These are phyloP conservation scores for Leptosomus discolor DNA, from an alignment of 2,113 vertebrate species.

Conservation along the genomic window DNA sequence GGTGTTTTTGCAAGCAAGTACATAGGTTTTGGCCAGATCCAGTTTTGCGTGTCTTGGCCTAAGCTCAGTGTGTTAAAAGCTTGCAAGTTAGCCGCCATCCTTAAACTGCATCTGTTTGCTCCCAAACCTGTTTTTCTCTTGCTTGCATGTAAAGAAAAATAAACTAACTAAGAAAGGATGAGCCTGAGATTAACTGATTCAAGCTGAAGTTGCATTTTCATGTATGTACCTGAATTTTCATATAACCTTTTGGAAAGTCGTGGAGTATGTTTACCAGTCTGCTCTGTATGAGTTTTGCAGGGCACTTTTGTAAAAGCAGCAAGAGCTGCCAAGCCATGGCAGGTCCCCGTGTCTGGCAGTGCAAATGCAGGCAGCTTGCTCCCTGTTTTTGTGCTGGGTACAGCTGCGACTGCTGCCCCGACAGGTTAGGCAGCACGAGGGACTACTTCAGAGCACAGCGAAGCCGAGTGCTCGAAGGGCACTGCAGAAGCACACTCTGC, in stretches of 20 bases:
- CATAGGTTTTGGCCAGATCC: neutral
- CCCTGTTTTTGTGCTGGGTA: neutral
- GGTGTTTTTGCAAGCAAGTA: accelerated
- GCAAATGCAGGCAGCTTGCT: neutral
- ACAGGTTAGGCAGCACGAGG: accelerated
- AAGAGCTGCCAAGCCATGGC: neutral
- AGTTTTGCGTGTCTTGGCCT: neutral
- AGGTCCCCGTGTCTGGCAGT: neutral
- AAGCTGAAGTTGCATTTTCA: neutral
- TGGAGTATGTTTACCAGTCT: neutral
- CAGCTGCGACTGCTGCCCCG: neutral
- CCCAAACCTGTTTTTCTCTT: neutral
- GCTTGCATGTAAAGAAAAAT: neutral
- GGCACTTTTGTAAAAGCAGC: neutral
- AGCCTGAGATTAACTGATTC: neutral
- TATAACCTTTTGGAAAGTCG: neutral
- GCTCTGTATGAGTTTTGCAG: neutral
- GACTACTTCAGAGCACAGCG: neutral
- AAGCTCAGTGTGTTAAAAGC: neutral
- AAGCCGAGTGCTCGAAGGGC: neutral
- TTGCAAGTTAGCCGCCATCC: neutral
- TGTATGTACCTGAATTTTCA: neutral
- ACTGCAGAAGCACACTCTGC: neutral
- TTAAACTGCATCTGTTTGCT: neutral
- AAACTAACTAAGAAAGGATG: neutral